Conservation (phyloP, 2,888 invertebrate species). For the Eupelmus urozonus region DNA sequence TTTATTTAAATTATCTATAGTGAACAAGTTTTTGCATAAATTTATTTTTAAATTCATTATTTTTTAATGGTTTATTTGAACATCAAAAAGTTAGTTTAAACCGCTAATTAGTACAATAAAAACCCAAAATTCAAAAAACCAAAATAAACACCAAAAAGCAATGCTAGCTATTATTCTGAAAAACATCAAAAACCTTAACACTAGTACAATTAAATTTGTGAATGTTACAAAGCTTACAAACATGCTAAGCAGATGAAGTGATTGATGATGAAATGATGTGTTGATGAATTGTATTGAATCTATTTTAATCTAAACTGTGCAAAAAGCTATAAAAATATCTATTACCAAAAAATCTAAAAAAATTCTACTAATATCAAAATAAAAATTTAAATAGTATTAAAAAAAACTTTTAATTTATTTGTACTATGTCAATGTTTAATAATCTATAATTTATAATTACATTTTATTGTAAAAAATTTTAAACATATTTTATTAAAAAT, state of each 20-base stretch:
- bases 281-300: too few species aligned
- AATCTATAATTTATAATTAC: conserved; percentile 2
- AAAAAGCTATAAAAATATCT: neutral
- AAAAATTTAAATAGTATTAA: neutral
- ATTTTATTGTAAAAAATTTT: neutral
- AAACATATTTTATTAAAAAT: neutral
- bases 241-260: conserved; percentile 55
- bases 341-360: conserved; percentile 6
- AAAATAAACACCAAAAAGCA: conserved; percentile 35
- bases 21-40: conserved; percentile 10
- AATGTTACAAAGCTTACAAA: conserved; percentile 30
- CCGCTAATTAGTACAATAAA: conserved; percentile 14
- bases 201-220: conserved; percentile 8
- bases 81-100: conserved; percentile 23
- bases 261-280: conserved; percentile 35
- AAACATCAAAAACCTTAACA: conserved; percentile 24
- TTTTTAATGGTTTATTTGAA: conserved; percentile 15
- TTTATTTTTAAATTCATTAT: conserved; percentile 7
- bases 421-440: neutral
- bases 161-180: neutral
- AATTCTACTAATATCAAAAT: neutral
- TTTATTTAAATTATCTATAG: conserved; percentile 29
- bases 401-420: neutral
- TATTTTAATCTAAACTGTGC: neutral
- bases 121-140: conserved; percentile 9